Conservation (phyloP, 2,113 vertebrate genomes). For the Fulica atra region DNA sequence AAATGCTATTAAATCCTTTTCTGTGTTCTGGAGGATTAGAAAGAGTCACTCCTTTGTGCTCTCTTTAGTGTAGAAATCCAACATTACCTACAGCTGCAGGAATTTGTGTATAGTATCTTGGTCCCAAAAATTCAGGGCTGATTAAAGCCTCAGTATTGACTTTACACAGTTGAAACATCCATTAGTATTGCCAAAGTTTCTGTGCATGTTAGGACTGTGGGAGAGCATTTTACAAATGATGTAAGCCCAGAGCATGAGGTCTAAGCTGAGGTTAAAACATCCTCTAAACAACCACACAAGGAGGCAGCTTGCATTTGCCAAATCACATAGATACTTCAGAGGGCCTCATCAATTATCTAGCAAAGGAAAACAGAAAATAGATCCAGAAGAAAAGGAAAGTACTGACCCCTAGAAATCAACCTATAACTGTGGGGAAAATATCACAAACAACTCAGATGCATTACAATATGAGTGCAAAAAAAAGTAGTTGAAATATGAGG, state of each 20-base stretch:
- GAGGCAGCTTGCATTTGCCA: constrained; percentile 21
- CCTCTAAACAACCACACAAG: constrained; percentile 20
- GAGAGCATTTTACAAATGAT: background rate
- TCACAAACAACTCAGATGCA: background rate
- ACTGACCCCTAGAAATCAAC: background rate
- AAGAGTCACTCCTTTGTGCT: background rate
- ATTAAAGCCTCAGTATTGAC: background rate
- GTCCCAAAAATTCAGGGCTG: background rate
- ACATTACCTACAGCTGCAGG: background rate
- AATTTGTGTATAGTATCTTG: background rate
- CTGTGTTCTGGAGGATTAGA: background rate
- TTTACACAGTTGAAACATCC: background rate
- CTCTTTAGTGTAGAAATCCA: background rate
- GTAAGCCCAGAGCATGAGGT: background rate
- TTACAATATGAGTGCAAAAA: background rate
- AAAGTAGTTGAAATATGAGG: background rate
- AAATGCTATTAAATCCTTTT: background rate
- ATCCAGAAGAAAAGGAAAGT: background rate
- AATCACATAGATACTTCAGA: background rate
- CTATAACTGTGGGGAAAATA: background rate
- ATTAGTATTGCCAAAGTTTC: background rate
- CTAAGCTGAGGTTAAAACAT: background rate
- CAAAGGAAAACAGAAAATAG: background rate
- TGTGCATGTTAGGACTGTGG: background rate
- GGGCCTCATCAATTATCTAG: constrained; percentile 7